phyloP scores from a whole-genome alignment of 2,797 vertebrate species.

The Oreochromis grahami region DNA sequence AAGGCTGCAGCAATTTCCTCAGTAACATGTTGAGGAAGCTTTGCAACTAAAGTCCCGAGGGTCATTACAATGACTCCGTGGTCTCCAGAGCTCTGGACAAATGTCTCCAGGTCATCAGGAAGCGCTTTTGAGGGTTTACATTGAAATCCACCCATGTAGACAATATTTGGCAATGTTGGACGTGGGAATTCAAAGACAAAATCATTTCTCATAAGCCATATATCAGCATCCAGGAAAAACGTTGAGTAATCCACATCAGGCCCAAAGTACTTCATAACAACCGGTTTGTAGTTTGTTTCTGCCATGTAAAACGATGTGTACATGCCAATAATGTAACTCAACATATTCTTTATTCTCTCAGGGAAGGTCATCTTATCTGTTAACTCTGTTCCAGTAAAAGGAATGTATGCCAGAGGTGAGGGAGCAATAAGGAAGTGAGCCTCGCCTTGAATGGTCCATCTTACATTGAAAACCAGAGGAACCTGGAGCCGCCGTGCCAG shows the following conservation, averaged over 20 bases:
- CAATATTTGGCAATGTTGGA: slow-evolving; percentile 78
- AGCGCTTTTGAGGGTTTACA: slow-evolving; percentile 70
- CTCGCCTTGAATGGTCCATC: slow-evolving; percentile 63
- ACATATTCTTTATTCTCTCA: slow-evolving; percentile 53
- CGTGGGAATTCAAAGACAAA: slow-evolving; percentile 79
- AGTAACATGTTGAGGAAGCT: slow-evolving; percentile 52
- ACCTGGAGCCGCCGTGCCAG: slow-evolving; percentile 59
- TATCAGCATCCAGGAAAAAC: slow-evolving; percentile 71
- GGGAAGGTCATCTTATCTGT: slow-evolving; percentile 64
- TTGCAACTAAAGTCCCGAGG: slow-evolving; percentile 62
- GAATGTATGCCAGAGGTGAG: slow-evolving; percentile 60
- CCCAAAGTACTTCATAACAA: slow-evolving; percentile 58
- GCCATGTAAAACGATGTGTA: slow-evolving; percentile 4
- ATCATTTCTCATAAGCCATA: slow-evolving; percentile 79
- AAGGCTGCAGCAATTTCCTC: slow-evolving; percentile 75
- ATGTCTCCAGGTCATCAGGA: slow-evolving; percentile 65
- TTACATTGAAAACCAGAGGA: slow-evolving; percentile 62
- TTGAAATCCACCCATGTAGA: slow-evolving; percentile 79
- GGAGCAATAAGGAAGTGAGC: slow-evolving; percentile 60
- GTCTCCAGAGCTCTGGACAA: slow-evolving; percentile 74
- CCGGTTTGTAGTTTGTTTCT: slow-evolving; percentile 46
- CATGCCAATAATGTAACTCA: slow-evolving; percentile 14
- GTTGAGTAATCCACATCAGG: slow-evolving; percentile 64
- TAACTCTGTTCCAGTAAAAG: slow-evolving; percentile 42
- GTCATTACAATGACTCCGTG: slow-evolving; percentile 78